Evolutionary conservation across 2,888 invertebrate genomes (phyloP).

Genomic region (Penaeus monodon): DNA sequence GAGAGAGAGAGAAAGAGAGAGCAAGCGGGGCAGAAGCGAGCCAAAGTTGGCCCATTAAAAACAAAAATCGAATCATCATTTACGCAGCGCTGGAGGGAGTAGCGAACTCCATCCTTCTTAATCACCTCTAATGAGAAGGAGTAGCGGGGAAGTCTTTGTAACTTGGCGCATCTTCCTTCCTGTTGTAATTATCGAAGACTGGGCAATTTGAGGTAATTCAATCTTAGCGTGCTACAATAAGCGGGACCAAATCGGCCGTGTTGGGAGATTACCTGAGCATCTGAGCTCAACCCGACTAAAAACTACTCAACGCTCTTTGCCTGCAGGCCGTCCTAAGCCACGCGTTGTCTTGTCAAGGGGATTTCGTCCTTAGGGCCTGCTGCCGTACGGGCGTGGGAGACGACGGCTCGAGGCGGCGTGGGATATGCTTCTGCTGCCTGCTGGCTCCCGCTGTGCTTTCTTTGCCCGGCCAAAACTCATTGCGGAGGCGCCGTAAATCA

Average conservation of each 20-base stretch:
- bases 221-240: conserved; percentile 63
- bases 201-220: conserved; percentile 60
- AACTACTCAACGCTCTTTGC: conserved; percentile 52
- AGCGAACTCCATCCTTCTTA: conserved; percentile 41
- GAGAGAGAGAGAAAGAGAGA: no score
- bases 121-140: conserved; percentile 42
- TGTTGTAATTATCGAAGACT: conserved; percentile 58
- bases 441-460: conserved; percentile 55
- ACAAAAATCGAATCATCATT: no score
- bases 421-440: conserved; percentile 21
- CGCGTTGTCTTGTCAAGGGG: not conserved
- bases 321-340: not conserved
- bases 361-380: not conserved
- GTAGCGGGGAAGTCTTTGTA: conserved; percentile 48
- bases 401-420: not conserved
- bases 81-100: no score
- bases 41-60: no score
- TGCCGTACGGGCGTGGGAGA: conserved; percentile 7
- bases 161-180: conserved; percentile 56
- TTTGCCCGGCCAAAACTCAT: conserved; percentile 65
- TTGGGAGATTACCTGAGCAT: conserved; percentile 56
- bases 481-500: conserved; percentile 61
- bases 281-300: conserved; percentile 53
- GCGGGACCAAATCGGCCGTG: conserved; percentile 56
- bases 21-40: no score